phyloP scores from a whole-genome alignment of 2,888 invertebrate genomes.

The Tiliacea aurago region DNA sequence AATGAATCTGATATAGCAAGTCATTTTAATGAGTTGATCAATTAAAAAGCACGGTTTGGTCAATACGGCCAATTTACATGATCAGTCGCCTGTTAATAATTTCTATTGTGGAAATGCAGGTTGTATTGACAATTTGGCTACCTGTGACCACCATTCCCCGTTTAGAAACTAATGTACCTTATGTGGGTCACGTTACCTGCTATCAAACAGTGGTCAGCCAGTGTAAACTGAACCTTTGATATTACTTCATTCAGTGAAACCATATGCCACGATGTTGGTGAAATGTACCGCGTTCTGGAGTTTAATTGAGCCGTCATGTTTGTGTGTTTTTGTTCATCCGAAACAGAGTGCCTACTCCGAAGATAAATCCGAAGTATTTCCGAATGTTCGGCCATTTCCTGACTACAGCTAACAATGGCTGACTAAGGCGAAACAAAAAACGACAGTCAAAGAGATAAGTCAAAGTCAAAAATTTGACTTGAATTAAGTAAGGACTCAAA shows the following conservation, averaged over 20 bases:
- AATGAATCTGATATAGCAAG: too few relatives aligned
- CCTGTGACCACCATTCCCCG: conserved; percentile 12
- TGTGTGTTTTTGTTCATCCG: neutral
- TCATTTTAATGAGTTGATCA: conserved; percentile 23
- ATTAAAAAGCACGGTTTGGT: conserved; percentile 39
- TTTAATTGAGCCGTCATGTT: neutral
- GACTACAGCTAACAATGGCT: too few relatives aligned
- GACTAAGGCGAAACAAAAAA: too few relatives aligned
- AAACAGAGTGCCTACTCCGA: neutral
- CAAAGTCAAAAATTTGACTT: too few relatives aligned
- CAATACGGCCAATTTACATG: conserved; percentile 11
- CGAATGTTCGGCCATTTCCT: too few relatives aligned
- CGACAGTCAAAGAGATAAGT: too few relatives aligned
- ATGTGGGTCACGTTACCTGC: conserved; percentile 10
- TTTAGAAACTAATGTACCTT: conserved; percentile 51
- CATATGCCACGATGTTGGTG: neutral
- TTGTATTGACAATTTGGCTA: conserved; percentile 34
- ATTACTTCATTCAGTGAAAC: conserved; percentile 22
- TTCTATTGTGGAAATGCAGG: conserved; percentile 37
- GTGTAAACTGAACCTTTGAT: conserved; percentile 24
- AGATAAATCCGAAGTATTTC: too few relatives aligned
- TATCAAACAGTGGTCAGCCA: conserved; percentile 23
- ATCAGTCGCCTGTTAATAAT: conserved; percentile 36
- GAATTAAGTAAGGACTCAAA: too few relatives aligned
- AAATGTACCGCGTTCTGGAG: conserved; percentile 5